These are phyloP conservation scores for Eupelmus urozonus DNA, from an alignment of 2,888 invertebrate genomes.

Conservation along the genomic window DNA sequence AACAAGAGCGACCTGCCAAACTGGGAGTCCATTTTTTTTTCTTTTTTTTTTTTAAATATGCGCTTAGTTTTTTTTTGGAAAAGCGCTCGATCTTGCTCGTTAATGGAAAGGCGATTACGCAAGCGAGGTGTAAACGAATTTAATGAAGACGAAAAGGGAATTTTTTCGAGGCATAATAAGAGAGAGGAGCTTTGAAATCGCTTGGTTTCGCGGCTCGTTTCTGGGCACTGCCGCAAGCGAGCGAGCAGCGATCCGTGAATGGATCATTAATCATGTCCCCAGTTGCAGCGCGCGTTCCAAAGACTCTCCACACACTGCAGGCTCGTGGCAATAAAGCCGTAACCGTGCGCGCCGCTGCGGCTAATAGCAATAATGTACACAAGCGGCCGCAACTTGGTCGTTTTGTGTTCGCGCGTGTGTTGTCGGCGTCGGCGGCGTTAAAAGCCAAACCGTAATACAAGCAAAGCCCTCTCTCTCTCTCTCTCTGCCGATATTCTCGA, in stretches of 20 bases:
- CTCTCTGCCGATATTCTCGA: background rate
- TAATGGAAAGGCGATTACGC: background rate
- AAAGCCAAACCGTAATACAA: slow-evolving; percentile 3
- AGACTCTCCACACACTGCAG: slow-evolving; percentile 51
- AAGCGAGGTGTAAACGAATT: background rate
- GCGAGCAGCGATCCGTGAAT: slow-evolving; percentile 62
- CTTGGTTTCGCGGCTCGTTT: background rate
- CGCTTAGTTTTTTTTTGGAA: too few species aligned
- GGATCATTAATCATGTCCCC: slow-evolving; percentile 72
- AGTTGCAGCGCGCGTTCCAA: slow-evolving; percentile 52
- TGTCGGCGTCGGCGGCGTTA: background rate
- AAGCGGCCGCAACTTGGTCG: slow-evolving; percentile 51
- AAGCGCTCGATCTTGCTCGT: too few species aligned
- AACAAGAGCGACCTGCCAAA: background rate
- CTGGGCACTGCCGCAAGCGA: background rate
- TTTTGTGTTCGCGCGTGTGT: slow-evolving; percentile 61
- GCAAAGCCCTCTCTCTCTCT: background rate
- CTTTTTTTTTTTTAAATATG: background rate
- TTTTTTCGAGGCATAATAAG: too few species aligned
- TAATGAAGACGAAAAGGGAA: slow-evolving; percentile 12
- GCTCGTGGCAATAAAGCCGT: slow-evolving; percentile 71
- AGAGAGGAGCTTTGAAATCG: background rate
- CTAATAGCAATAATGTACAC: slow-evolving; percentile 72
- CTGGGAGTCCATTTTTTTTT: background rate
- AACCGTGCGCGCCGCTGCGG: slow-evolving; percentile 67